Base-by-base conservation (phyloP, 2,113 vertebrate species). In the Oriolus oriolus region DNA sequence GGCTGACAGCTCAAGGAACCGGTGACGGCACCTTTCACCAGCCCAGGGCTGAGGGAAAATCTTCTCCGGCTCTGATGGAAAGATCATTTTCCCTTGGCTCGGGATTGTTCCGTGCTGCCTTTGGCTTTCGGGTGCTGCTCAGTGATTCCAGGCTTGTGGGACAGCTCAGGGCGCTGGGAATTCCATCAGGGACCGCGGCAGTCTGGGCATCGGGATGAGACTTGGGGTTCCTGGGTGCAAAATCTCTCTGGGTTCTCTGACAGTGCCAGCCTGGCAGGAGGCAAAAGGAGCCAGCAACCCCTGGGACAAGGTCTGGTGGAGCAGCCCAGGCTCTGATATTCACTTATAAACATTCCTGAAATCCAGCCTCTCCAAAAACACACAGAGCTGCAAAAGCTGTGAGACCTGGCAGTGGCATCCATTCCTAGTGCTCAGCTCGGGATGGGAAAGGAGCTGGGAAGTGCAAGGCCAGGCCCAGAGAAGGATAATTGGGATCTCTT, bases 1-100 rank as follows among this genome's bases (percentile, higher is more conserved):
- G 45, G 79, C 73, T 90, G 90, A 93, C 30, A 90, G 88, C 88
- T 94, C 73, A 44, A 93, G 94, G 71, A 87, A 93, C 70, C 39
- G 54, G 81, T 91, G 91, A 96, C 11, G 63, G 93, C 87, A 49
- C 85, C 93, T 96, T 93, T 97, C 96, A 95, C 45, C 94, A 2
- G 68, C 17, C 14, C 63, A 10, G 49, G 7, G 64, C 78, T 47
- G 50, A 84, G 94, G 61, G 16, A 64, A 79, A 94, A 47, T 39
- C 83, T 59, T 28, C 70, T 8, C 35, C 0, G 4, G 21, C 2
- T 5, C 39, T 12, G n/a, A 11, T 17, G 73, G 44, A 44, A 84
- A 66, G 17, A 53, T 73, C 89, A 90, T 91, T 96, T 96, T 96
- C 93, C 47, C 90, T 54, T 39, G 70, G 35, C 49, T 49, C 15